Percentiles rank a stretch among this genome's conserved stretches.
Conservation (phyloP, 1,140 invertebrate genomes). For the Oedothorax gibbosus region DNA sequence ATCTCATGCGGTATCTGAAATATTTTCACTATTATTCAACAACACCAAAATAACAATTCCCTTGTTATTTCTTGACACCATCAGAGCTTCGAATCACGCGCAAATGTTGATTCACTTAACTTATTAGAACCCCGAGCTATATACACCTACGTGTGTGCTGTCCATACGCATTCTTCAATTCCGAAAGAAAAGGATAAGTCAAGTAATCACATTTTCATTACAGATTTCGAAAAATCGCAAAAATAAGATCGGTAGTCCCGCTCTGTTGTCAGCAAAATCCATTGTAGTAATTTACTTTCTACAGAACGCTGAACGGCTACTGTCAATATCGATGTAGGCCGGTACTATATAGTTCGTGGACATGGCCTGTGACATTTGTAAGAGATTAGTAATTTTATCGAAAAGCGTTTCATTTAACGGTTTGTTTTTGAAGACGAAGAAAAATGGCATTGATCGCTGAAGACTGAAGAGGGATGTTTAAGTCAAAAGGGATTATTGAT, state of each 20-base stretch:
- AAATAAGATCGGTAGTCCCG: slow-evolving; percentile 22
- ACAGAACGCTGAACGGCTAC: slow-evolving; percentile 2
- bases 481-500: not conserved
- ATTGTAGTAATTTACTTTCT: slow-evolving; percentile 25
- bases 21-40: not conserved
- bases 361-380: slow-evolving; percentile 31
- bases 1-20: slow-evolving; percentile 20
- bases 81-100: slow-evolving; percentile 36
- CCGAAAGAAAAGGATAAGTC: slow-evolving; percentile 2
- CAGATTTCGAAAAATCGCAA: slow-evolving; percentile 38
- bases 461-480: not conserved
- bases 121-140: slow-evolving; percentile 8
- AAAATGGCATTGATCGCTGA: not conserved
- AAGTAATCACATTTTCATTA: slow-evolving; percentile 48
- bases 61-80: slow-evolving; percentile 36
- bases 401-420: not conserved
- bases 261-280: slow-evolving; percentile 2
- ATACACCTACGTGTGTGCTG: slow-evolving; percentile 18
- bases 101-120: slow-evolving; percentile 42
- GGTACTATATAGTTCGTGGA: not conserved
- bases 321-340: slow-evolving; percentile 28
- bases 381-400: slow-evolving; percentile 22
- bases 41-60: not conserved
- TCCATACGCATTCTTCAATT: slow-evolving; percentile 32
- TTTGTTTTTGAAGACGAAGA: too few species aligned